Evolutionary conservation across 2,888 invertebrate genomes (phyloP).

Genomic region (Polydrusus tereticollis): DNA sequence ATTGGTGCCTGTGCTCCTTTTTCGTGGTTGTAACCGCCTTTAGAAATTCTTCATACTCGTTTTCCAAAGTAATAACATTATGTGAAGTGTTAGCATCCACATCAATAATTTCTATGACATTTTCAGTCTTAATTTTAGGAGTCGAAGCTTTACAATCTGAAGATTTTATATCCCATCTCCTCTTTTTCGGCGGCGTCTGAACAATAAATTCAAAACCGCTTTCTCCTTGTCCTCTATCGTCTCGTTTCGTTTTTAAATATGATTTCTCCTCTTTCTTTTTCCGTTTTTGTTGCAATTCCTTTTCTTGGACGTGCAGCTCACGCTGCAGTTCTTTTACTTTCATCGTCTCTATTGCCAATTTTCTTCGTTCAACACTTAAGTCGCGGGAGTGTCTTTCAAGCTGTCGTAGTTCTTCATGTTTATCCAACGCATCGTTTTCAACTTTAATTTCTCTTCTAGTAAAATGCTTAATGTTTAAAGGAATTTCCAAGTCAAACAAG

Average conservation of each 20-base stretch:
- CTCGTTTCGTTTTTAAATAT: conserved; percentile 18
- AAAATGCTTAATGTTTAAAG: conserved; percentile 56
- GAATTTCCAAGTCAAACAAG: conserved; percentile 53
- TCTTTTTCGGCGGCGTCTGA: conserved; percentile 31
- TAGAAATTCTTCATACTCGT: conserved; percentile 73
- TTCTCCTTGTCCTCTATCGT: background rate
- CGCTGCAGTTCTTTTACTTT: conserved; percentile 51
- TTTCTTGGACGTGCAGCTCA: conserved; percentile 16
- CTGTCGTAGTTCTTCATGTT: conserved; percentile 35
- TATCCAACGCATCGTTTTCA: conserved; percentile 41
- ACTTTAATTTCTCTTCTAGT: conserved; percentile 50
- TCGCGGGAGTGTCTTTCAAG: background rate
- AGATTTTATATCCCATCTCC: conserved; percentile 51
- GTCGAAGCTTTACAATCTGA: conserved; percentile 12
- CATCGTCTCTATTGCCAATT: conserved; percentile 51
- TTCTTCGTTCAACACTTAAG: conserved; percentile 36
- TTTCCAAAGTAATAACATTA: conserved; percentile 57
- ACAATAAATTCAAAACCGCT: conserved; percentile 1
- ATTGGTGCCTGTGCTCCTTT: background rate
- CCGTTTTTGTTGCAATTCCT: conserved; percentile 21
- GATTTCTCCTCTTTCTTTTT: conserved; percentile 16
- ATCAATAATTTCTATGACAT: conserved; percentile 33
- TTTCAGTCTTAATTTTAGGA: conserved; percentile 39
- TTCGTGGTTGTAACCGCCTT: conserved; percentile 67
- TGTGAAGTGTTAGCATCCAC: conserved; percentile 39